Base-by-base conservation (phyloP, 2,888 invertebrate species). In the Cataglyphis albicans region DNA sequence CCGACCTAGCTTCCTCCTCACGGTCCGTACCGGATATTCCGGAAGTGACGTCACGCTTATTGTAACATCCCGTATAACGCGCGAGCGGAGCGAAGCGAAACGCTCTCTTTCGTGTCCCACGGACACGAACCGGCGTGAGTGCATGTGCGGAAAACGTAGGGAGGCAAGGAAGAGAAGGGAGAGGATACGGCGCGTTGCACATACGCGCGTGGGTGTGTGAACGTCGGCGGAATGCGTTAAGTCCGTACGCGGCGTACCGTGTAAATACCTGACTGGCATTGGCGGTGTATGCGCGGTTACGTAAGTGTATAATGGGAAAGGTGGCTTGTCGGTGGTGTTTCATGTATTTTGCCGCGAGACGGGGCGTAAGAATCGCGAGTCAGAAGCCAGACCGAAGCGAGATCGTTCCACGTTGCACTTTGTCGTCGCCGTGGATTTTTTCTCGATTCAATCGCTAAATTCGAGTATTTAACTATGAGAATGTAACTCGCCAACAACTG, bases 41-140 rank as follows among this genome's bases (percentile, higher is more conserved):
- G 93, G 94, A 94, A 92, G 91, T 94, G 94, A 94, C 92, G 92
- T 93, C 93, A 93, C 89, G 87, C 90, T 91, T 92, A 91, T 92
- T 92, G 92, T 93, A 92, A 93, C 93, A 92, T 93, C 92, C 93
- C 92, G 92, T 91, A 88, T 35, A 86, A 84, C 83, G 82, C 38
- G 84, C 35, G 84, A 86, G 73, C 83, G 65, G 57, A 68, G 64
- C 81, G 86, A 67, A 83, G 84, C 82, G 89, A 89, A 86, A 86
- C 90, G 83, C 81, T 86, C 86, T 89, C 88, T 84, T 88, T 89
- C 85, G 82, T 85, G 67, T 88, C 85, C 90, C 89, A 88, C 86
- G 89, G 65, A 29, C 29, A 29, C 29, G 29, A 89, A 52, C 52
- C 78, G 72, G 61, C n/a, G 52, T 73, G 78, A 83, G 81, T 63